phyloP scores from a whole-genome alignment of 2,888 invertebrate genomes.

The Psococerastis gibbosa region DNA sequence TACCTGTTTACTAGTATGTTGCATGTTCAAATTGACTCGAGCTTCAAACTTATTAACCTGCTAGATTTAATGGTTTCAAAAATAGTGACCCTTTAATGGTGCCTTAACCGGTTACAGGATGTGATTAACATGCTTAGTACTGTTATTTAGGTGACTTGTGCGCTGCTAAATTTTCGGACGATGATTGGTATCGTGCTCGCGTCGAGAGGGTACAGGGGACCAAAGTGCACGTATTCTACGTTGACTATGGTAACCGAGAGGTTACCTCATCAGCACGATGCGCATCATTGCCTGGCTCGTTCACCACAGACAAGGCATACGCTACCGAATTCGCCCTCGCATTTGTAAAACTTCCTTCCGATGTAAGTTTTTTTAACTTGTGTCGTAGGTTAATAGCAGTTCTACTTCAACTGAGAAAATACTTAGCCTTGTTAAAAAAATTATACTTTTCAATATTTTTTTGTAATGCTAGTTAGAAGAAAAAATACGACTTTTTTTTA shows the following conservation, averaged over 20 bases:
- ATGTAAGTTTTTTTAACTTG: no score
- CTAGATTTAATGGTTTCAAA: no score
- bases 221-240: conserved; percentile 65
- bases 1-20: no score
- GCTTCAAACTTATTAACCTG: no score
- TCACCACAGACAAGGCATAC: conserved; percentile 52
- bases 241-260: conserved; percentile 94
- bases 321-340: conserved; percentile 79
- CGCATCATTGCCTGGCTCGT: conserved; percentile 65
- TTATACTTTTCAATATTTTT: no score
- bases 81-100: no score
- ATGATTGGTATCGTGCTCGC: conserved; percentile 93
- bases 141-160: conserved; percentile 49
- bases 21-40: no score
- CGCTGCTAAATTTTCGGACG: conserved; percentile 73
- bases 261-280: conserved; percentile 40
- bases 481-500: neutral
- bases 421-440: no score
- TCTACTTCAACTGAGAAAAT: no score
- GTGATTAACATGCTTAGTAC: neutral
- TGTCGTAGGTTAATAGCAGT: no score
- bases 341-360: conserved; percentile 63
- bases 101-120: no score
- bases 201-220: conserved; percentile 58
- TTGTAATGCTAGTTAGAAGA: neutral